Evolutionary conservation across 2,113 vertebrate species (phyloP).

Genomic region (Corythornis cristatus): DNA sequence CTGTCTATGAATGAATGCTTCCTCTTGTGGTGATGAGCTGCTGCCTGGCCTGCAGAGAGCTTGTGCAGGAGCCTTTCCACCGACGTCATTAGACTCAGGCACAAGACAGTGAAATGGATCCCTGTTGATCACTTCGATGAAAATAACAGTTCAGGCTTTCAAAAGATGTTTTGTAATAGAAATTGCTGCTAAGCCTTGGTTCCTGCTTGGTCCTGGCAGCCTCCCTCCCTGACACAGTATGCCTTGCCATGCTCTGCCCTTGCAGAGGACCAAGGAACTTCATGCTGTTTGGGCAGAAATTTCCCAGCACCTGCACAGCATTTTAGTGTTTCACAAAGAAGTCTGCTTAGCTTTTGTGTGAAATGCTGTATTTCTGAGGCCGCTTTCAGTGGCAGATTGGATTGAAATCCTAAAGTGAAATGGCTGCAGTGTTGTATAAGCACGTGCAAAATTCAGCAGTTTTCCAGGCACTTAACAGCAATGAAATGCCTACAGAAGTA

Average conservation of each 20-base stretch:
- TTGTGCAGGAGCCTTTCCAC: neutral
- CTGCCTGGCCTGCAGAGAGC: rapidly evolving
- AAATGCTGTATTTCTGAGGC: neutral
- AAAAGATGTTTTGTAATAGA: neutral
- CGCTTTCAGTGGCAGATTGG: neutral
- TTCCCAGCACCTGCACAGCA: rapidly evolving
- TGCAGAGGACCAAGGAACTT: neutral
- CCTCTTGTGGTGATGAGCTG: neutral
- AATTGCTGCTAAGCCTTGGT: neutral
- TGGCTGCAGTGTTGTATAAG: neutral
- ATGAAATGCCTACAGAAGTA: neutral
- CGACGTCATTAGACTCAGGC: rapidly evolving
- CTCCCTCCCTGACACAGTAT: rapidly evolving
- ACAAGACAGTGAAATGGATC: neutral
- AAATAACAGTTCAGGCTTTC: neutral
- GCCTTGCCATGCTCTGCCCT: neutral
- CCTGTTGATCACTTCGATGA: neutral
- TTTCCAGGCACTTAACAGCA: neutral
- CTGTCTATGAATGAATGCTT: neutral
- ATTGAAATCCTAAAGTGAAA: neutral
- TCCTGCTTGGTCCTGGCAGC: rapidly evolving
- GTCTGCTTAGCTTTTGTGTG: neutral
- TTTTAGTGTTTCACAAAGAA: neutral
- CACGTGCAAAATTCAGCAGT: neutral
- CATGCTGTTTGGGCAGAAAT: rapidly evolving